Conservation (phyloP, 2,888 invertebrate species). For the Nomada goodeniana region DNA sequence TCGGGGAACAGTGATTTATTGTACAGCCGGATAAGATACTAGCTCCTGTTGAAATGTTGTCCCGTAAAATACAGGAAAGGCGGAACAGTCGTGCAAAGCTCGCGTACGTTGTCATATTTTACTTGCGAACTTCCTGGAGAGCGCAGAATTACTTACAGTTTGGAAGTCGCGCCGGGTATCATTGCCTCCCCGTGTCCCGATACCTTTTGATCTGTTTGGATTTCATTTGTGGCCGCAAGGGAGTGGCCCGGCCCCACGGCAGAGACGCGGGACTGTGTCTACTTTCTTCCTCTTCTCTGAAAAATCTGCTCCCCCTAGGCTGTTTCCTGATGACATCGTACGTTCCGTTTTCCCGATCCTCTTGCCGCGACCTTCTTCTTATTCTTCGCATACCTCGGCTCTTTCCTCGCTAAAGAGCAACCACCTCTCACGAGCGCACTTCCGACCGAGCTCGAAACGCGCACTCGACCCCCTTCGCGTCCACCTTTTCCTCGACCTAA, state of each 20-base stretch:
- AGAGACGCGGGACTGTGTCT: constrained; percentile 5
- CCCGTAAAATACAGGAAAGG: constrained; percentile 30
- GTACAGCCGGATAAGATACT: constrained; percentile 18
- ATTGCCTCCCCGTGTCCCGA: constrained; percentile 19
- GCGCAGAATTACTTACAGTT: constrained; percentile 14
- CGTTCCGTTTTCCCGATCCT: constrained; percentile 47
- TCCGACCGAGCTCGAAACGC: constrained; percentile 62
- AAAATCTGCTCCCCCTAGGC: constrained; percentile 47
- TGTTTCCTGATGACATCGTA: constrained; percentile 49
- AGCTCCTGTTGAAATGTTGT: constrained; percentile 14
- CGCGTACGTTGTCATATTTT: constrained; percentile 27
- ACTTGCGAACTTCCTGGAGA: constrained; percentile 23
- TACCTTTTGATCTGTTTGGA: constrained; percentile 58
- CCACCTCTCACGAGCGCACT: constrained; percentile 60
- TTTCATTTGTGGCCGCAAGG: constrained; percentile 52
- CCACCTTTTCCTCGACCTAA: constrained; percentile 61
- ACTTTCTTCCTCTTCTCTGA: constrained; percentile 1
- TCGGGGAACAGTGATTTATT: constrained; percentile 16
- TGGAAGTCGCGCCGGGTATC: constrained; percentile 32
- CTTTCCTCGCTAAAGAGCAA: constrained; percentile 64
- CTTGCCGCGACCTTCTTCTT: constrained; percentile 46
- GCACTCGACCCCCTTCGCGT: constrained; percentile 73
- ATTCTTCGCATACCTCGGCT: constrained; percentile 36
- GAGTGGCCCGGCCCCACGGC: constrained; percentile 4
- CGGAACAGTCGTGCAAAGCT: constrained; percentile 1